These are phyloP conservation scores for Stenotaenia linearis DNA, from an alignment of 2,888 invertebrate genomes.

Conservation along the genomic window DNA sequence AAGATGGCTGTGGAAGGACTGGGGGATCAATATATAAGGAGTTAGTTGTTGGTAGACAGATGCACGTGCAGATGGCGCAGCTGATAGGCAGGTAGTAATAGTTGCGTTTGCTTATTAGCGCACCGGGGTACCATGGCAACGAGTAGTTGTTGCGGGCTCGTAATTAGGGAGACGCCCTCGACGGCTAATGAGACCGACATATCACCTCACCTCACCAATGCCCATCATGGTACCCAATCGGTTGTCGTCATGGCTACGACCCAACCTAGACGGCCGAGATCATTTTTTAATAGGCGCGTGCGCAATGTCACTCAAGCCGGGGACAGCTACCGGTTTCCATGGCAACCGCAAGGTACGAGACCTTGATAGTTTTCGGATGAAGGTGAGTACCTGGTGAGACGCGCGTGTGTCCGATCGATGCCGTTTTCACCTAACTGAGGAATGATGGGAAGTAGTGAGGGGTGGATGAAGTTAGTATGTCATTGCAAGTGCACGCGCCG, in stretches of 20 bases:
- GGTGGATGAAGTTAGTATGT: no score
- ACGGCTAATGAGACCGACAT: neutral
- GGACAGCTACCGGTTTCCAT: neutral
- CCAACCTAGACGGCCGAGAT: neutral
- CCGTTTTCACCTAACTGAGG: neutral
- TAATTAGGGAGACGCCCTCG: constrained; percentile 21
- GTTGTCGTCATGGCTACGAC: neutral
- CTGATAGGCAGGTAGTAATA: neutral
- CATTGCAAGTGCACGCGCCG: neutral
- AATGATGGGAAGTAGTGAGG: neutral
- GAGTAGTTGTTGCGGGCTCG: neutral
- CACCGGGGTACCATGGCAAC: neutral
- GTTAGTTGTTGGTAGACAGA: neutral
- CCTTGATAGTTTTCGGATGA: neutral
- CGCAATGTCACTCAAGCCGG: neutral
- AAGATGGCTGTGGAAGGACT: neutral
- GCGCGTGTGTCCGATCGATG: neutral
- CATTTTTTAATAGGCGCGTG: constrained; percentile 3
- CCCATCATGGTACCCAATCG: neutral
- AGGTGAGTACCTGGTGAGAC: neutral
- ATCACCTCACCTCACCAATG: neutral
- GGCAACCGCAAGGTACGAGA: neutral
- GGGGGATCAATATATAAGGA: neutral
- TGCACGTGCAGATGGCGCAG: constrained; percentile 13
- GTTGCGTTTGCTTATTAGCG: constrained; percentile 3